Conservation (phyloP, 2,113 vertebrate species). For the Ochotona princeps region DNA sequence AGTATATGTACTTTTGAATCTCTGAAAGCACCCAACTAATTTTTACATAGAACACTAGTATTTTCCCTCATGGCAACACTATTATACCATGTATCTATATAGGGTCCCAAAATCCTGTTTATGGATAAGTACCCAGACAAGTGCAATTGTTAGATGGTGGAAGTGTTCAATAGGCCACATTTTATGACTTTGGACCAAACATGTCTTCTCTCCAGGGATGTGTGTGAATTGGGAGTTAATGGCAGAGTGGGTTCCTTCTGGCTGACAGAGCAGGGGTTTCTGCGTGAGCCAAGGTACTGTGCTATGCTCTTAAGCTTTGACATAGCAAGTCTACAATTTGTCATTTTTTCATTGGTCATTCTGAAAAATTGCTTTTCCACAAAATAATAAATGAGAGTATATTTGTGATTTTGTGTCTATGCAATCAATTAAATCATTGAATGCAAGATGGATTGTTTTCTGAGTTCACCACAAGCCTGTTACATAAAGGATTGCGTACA, state of each 20-base stretch:
- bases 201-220: not conserved
- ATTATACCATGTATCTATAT: not conserved
- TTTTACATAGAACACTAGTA: not conserved
- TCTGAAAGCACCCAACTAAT: constrained; percentile 62
- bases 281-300: rapidly evolving
- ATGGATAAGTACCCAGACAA: not conserved
- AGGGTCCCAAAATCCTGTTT: not conserved
- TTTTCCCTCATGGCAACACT: not conserved
- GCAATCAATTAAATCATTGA: not conserved
- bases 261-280: not conserved
- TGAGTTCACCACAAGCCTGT: not conserved
- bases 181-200: not conserved
- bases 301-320: not conserved
- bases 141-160: not conserved
- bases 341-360: not conserved
- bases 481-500: not conserved
- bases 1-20: constrained; percentile 78
- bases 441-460: not conserved
- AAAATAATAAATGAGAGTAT: not conserved
- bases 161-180: not conserved
- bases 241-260: not conserved
- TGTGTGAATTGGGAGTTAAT: not conserved
- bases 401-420: not conserved
- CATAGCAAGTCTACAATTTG: not conserved
- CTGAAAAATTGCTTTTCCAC: constrained; percentile 7